Evolutionary conservation across 2,797 vertebrate genomes (phyloP).

Genomic region (Microctenopoma stevenorrisi): DNA sequence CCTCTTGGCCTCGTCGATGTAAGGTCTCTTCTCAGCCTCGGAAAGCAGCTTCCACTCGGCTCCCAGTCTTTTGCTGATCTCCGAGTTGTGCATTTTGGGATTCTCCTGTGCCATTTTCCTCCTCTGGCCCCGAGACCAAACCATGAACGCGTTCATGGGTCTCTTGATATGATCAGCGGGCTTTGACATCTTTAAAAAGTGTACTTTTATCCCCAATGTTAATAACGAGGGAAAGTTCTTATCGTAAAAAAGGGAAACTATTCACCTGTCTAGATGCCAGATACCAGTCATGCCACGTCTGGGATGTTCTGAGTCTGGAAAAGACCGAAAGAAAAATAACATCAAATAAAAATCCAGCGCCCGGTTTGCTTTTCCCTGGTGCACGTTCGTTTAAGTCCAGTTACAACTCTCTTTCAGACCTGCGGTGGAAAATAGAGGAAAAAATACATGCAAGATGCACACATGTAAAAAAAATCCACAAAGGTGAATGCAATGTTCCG

Average conservation of each 20-base stretch:
- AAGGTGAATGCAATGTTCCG: slow-evolving; percentile 81
- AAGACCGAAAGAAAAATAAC: slow-evolving; percentile 58
- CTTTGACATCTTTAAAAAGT: slow-evolving; percentile 90
- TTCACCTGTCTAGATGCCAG: slow-evolving; percentile 83
- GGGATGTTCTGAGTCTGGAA: slow-evolving; percentile 53
- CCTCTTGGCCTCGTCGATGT: slow-evolving; percentile 98
- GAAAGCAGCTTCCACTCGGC: slow-evolving; percentile 99
- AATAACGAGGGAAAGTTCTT: slow-evolving; percentile 75
- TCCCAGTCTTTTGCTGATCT: slow-evolving; percentile 97
- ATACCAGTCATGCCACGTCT: slow-evolving; percentile 81
- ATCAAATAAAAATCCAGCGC: slow-evolving; percentile 75
- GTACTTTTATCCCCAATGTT: slow-evolving; percentile 71
- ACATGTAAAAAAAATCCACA: slow-evolving; percentile 80
- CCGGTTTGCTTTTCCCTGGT: slow-evolving; percentile 50
- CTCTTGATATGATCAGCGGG: slow-evolving; percentile 98
- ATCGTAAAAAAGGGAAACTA: slow-evolving; percentile 62
- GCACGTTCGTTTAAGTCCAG: slow-evolving; percentile 67
- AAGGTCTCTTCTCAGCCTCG: slow-evolving; percentile 97
- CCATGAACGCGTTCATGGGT: slow-evolving; percentile 99
- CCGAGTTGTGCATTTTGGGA: slow-evolving; percentile 99
- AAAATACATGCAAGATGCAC: slow-evolving; percentile 62
- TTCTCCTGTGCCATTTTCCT: slow-evolving; percentile 99
- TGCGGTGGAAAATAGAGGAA: slow-evolving; percentile 35
- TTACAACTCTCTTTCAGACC: slow-evolving; percentile 59
- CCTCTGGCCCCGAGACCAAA: slow-evolving; percentile 97